Conservation (phyloP, 2,797 vertebrate genomes). For the Orientallactaga sibirica region DNA sequence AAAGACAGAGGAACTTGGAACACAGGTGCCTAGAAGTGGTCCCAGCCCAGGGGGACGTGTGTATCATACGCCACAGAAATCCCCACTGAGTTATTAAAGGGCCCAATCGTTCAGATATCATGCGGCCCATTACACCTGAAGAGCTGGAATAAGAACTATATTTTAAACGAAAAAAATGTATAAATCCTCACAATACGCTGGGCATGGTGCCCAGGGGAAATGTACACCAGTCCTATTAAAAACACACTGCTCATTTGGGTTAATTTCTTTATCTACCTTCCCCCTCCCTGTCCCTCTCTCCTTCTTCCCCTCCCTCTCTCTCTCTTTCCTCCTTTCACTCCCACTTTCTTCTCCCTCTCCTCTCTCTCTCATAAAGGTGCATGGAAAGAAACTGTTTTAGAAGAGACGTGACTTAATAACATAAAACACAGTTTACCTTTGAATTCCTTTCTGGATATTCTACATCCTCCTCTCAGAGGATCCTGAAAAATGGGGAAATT, state of each 20-base stretch:
- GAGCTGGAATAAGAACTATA: slow-evolving; percentile 32
- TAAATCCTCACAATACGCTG: slow-evolving; percentile 18
- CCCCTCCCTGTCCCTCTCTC: background rate
- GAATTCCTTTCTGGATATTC: background rate
- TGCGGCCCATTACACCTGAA: slow-evolving; percentile 32
- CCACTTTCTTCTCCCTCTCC: background rate
- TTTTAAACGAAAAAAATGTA: slow-evolving; percentile 8
- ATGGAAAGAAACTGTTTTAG: background rate
- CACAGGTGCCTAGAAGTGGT: background rate
- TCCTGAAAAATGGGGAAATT: background rate
- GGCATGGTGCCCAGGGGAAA: slow-evolving; percentile 28
- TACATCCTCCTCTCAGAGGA: background rate
- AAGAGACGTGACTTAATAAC: slow-evolving; percentile 5
- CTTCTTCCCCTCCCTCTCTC: too few relatives aligned
- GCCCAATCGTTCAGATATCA: background rate
- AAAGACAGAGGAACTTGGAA: background rate
- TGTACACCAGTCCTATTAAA: background rate
- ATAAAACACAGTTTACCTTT: background rate
- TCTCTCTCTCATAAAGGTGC: too few relatives aligned
- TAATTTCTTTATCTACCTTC: background rate
- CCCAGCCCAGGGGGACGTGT: background rate
- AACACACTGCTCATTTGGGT: background rate
- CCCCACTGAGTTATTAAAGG: background rate
- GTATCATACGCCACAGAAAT: background rate
- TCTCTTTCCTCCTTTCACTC: background rate